Percentiles rank a stretch among this genome's conserved stretches.
Conservation (phyloP, 2,113 vertebrate genomes). For the Neodon shergylaensis region DNA sequence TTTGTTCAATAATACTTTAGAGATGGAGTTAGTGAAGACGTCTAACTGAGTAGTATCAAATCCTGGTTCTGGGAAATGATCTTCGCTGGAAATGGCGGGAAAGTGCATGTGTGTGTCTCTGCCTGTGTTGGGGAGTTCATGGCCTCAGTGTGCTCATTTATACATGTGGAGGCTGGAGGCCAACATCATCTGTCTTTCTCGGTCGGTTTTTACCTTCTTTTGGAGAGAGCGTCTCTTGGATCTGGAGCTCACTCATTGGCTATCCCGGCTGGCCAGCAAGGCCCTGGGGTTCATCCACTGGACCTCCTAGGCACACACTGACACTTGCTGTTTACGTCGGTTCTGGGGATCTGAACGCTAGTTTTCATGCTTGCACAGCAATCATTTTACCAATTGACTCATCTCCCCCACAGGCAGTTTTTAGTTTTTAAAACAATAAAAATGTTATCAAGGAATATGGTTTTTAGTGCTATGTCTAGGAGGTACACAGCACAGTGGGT, state of each 20-base stretch:
- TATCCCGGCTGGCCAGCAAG: no score
- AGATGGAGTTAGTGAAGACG: background rate
- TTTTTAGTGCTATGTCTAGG: background rate
- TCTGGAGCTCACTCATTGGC: background rate
- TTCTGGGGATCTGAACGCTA: background rate
- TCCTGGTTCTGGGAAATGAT: constrained; percentile 4
- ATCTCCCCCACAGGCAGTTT: background rate
- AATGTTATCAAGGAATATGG: background rate
- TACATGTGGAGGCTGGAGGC: background rate
- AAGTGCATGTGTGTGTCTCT: background rate
- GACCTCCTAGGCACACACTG: no score
- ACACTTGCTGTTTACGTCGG: background rate
- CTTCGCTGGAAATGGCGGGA: background rate
- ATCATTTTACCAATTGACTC: background rate
- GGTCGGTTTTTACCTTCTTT: background rate
- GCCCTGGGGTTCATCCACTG: background rate
- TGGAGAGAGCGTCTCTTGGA: background rate
- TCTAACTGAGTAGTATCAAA: constrained; percentile 20
- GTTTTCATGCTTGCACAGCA: background rate
- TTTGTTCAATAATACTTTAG: constrained; percentile 17
- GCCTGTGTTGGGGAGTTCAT: background rate
- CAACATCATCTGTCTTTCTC: background rate
- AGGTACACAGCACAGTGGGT: background rate
- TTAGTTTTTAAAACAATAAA: constrained; percentile 50
- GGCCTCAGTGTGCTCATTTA: background rate